Conservation (phyloP, 2,888 invertebrate genomes). For the Adelognathus sp. region DNA sequence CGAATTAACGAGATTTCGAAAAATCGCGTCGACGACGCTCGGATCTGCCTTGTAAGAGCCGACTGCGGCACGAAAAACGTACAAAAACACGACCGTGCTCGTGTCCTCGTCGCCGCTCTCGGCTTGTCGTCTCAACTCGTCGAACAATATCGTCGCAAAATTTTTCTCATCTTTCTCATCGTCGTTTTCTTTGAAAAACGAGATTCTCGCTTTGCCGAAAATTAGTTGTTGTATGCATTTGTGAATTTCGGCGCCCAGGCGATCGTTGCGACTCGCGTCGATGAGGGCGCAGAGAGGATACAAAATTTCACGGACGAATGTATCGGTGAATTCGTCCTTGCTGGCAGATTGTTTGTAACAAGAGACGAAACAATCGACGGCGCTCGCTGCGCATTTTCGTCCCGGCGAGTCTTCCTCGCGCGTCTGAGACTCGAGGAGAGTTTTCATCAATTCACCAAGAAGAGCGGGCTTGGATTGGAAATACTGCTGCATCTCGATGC, state of each 20-base stretch:
- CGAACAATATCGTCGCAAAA: slow-evolving; percentile 55
- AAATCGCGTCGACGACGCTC: slow-evolving; percentile 65
- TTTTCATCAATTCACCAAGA: slow-evolving; percentile 61
- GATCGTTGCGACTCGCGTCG: slow-evolving; percentile 60
- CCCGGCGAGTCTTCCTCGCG: neutral
- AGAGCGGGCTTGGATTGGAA: slow-evolving; percentile 61
- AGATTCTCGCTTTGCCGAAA: slow-evolving; percentile 62
- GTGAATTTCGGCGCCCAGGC: slow-evolving; percentile 63
- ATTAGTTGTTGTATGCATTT: slow-evolving; percentile 72
- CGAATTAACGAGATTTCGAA: slow-evolving; percentile 69
- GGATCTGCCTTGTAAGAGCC: slow-evolving; percentile 65
- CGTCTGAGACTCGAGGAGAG: neutral
- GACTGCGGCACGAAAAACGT: slow-evolving; percentile 65
- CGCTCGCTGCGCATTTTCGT: slow-evolving; percentile 47
- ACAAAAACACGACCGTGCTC: slow-evolving; percentile 60
- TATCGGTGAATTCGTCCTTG: slow-evolving; percentile 60
- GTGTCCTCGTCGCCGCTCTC: slow-evolving; percentile 44
- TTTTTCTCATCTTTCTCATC: slow-evolving; percentile 44
- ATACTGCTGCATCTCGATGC: slow-evolving; percentile 65
- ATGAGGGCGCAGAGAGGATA: slow-evolving; percentile 68
- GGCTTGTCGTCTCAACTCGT: slow-evolving; percentile 58
- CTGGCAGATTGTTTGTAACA: slow-evolving; percentile 66
- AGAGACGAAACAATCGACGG: slow-evolving; percentile 57
- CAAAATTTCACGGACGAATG: slow-evolving; percentile 69
- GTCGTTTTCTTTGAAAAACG: slow-evolving; percentile 47